These are phyloP conservation scores for Clanis bilineata DNA, from an alignment of 2,888 invertebrate species.

Conservation along the genomic window DNA sequence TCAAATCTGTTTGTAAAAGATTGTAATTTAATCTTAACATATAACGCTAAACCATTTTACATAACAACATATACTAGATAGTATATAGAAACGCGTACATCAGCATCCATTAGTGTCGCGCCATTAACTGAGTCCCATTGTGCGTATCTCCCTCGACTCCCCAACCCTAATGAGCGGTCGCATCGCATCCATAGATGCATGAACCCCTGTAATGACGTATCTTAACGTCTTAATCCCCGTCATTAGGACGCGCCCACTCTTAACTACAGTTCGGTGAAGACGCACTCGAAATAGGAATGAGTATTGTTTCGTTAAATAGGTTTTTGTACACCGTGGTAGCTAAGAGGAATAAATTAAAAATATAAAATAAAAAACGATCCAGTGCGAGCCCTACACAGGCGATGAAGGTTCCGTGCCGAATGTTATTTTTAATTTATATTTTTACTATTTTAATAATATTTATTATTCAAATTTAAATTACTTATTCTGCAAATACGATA, in stretches of 20 bases:
- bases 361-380: too few relatives aligned
- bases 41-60: not conserved
- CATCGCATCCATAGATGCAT: slow-evolving; percentile 62
- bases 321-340: not conserved
- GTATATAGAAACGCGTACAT: not conserved
- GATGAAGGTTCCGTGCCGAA: too few relatives aligned
- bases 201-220: slow-evolving; percentile 60
- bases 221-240: slow-evolving; percentile 74
- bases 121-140: slow-evolving; percentile 43
- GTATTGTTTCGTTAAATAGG: not conserved
- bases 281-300: slow-evolving; percentile 21
- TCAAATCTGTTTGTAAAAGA: too few relatives aligned
- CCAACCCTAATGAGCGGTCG: slow-evolving; percentile 50
- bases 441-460: too few relatives aligned
- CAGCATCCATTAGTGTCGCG: slow-evolving; percentile 42
- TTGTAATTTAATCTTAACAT: too few relatives aligned
- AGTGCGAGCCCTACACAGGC: too few relatives aligned
- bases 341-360: not conserved
- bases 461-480: too few relatives aligned
- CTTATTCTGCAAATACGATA: too few relatives aligned
- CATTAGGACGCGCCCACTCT: slow-evolving; percentile 51
- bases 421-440: too few relatives aligned
- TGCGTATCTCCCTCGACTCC: slow-evolving; percentile 40
- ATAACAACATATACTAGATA: not conserved
- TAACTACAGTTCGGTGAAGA: slow-evolving; percentile 35